Conservation (phyloP, 2,888 invertebrate species). For the Caenorhabditis virilis region DNA sequence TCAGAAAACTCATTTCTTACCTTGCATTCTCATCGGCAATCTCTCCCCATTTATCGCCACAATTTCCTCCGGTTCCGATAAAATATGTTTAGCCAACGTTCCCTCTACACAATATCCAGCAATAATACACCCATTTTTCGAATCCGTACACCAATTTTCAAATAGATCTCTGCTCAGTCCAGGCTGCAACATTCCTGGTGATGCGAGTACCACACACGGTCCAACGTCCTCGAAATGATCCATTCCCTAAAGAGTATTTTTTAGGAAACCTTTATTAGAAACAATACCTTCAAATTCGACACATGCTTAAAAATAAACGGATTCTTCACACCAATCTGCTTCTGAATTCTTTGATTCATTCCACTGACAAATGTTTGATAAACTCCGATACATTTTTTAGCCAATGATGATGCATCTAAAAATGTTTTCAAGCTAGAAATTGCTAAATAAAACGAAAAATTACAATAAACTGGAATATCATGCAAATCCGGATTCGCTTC, state of each 20-base stretch:
- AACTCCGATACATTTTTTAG: conserved; percentile 99
- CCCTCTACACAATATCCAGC: conserved; percentile 80
- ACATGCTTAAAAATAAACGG: conserved; percentile 98
- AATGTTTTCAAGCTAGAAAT: no score
- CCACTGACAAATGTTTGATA: conserved; percentile 99
- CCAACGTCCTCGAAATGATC: conserved; percentile 99
- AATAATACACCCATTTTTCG: conserved; percentile 96
- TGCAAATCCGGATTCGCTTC: conserved; percentile 93
- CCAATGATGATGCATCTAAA: conserved; percentile 88
- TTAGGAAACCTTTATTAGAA: neutral
- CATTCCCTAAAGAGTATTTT: conserved; percentile 77
- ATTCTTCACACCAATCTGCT: conserved; percentile 96
- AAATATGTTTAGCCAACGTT: conserved; percentile 77
- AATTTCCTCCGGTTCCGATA: conserved; percentile 97
- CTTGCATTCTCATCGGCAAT: conserved; percentile 76
- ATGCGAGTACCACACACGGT: conserved; percentile 98
- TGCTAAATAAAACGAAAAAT: no score
- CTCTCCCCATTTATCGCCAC: conserved; percentile 93
- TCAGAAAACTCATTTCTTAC: neutral
- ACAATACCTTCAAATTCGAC: conserved; percentile 71
- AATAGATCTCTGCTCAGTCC: conserved; percentile 94
- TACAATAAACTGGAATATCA: conserved; percentile 93
- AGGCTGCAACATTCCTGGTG: conserved; percentile 99
- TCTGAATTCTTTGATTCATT: conserved; percentile 95
- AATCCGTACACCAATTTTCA: conserved; percentile 97